These are phyloP conservation scores for Melanerpes aurifrons DNA, from an alignment of 2,113 vertebrate species.

Conservation along the genomic window DNA sequence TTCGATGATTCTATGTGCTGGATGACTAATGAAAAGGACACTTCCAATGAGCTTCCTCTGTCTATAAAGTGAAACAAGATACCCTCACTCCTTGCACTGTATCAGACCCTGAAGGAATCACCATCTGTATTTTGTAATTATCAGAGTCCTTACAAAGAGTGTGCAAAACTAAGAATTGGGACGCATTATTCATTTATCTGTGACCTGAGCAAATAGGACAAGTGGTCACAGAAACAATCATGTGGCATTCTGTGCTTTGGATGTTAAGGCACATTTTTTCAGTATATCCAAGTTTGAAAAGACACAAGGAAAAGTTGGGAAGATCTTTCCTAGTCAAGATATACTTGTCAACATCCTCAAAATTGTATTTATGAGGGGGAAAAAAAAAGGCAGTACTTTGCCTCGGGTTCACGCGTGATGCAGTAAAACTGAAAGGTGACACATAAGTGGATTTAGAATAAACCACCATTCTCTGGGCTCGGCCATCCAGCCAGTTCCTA, in stretches of 20 bases:
- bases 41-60: not conserved
- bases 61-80: not conserved
- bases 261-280: not conserved
- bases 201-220: not conserved
- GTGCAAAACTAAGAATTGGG: not conserved
- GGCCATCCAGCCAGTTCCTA: no score
- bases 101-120: not conserved
- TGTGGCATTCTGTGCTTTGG: not conserved
- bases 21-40: not conserved
- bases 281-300: not conserved
- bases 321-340: not conserved
- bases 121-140: not conserved
- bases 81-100: not conserved
- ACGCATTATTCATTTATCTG: not conserved
- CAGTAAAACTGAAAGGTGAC: not conserved
- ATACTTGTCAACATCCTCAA: not conserved
- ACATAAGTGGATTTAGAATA: not conserved
- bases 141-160: not conserved
- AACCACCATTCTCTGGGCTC: no score
- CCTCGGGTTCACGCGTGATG: not conserved
- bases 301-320: not conserved
- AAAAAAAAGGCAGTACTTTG: not conserved
- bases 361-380: not conserved
- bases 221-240: not conserved
- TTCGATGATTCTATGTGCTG: not conserved